Conservation (phyloP, 2,888 invertebrate species). For the Smittia aterrima region DNA sequence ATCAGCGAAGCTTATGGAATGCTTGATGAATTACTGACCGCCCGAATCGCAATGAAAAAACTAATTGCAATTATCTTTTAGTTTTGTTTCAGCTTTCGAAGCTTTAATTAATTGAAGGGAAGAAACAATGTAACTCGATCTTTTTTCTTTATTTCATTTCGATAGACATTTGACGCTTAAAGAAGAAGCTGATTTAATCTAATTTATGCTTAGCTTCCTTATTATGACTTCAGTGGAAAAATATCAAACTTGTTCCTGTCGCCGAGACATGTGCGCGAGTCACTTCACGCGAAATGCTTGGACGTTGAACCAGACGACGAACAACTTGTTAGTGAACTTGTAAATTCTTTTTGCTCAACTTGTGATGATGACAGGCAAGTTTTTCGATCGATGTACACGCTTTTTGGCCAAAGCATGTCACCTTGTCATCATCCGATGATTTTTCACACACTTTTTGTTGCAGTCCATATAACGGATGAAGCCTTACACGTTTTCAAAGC, state of each 20-base stretch:
- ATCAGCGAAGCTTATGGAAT: too few relatives aligned
- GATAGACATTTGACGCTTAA: too few relatives aligned
- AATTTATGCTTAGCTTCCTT: neutral
- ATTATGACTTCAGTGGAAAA: neutral
- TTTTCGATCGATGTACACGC: neutral
- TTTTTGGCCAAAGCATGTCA: neutral
- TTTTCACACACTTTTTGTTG: slow-evolving; percentile 12
- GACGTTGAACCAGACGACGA: neutral
- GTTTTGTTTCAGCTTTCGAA: neutral
- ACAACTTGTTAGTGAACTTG: neutral
- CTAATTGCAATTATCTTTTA: neutral
- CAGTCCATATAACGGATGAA: neutral
- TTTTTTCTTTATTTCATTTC: neutral
- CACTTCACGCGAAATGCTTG: neutral
- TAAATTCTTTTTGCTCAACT: neutral
- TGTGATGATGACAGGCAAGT: neutral
- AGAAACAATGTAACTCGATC: neutral
- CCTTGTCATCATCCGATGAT: neutral
- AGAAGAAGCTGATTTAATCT: neutral
- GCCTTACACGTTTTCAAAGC: neutral
- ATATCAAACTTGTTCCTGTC: neutral
- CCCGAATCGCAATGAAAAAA: neutral
- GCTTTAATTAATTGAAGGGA: neutral
- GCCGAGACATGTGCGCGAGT: neutral
- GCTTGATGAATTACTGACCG: neutral